Base-by-base conservation (phyloP, 1,140 invertebrate species). In the Pseudomyrmex pallidus region DNA sequence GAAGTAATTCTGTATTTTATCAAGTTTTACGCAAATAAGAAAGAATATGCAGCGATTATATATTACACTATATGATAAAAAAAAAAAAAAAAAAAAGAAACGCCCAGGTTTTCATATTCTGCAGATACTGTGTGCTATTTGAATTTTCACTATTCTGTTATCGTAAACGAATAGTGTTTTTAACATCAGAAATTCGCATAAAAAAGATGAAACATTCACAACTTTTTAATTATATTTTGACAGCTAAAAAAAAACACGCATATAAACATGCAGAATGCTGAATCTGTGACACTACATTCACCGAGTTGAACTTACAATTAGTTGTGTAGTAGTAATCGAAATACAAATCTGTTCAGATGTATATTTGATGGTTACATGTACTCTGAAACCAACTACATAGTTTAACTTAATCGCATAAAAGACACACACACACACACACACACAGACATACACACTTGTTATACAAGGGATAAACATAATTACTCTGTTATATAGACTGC, bases 281-380 rank as follows among this genome's bases (percentile, higher is more conserved):
- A 83, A 74, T 74, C 20, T 17, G n/a, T 48, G 46, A 74, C 22
- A 35, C n/a, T 20, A 72, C 12, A 85, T 50, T 50, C 63, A 52
- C 54, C 15, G 56, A 61, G 50, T 25, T 25, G 25, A 56, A 76
- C 63, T 82, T n/a, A n/a, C n/a, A n/a, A n/a, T n/a, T 17, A 74
- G 35, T 82, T 82, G 59, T 62, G 17, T 64, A 87, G 76, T 64
- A 84, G 57, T 87, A 72, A 74, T 85, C 22, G 64, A 54, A 52
- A 83, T 83, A 74, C 48, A 66, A 64, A 85, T 83, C 50, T 67
- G 52, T 67, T 64, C 66, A 59, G 25, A 85, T 62, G 80, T 52
- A 80, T n/a, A 66, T 54, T 35, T 48, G 66, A 80, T 80, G 54
- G 46, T 78, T 78, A 56, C 22, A 67, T 77, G 35, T 77, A 56